These are phyloP conservation scores for Steinernema khuongi DNA, from an alignment of 1,140 invertebrate genomes.

Conservation along the genomic window DNA sequence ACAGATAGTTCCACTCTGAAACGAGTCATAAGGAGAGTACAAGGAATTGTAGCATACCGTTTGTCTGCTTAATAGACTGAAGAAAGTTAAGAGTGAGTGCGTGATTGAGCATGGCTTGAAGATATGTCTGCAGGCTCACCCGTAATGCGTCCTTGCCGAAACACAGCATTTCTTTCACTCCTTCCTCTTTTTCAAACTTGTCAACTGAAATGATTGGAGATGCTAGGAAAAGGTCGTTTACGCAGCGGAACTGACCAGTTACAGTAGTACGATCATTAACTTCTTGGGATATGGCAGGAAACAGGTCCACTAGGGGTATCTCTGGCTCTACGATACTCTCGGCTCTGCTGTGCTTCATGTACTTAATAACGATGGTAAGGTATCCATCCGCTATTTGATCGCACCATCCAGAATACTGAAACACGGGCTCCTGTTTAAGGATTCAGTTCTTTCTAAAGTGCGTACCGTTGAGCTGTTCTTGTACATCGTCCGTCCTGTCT, in stretches of 20 bases:
- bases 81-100: conserved; percentile 26
- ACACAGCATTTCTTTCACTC: not conserved
- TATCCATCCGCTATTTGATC: conserved; percentile 38
- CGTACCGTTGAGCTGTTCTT: conserved; percentile 40
- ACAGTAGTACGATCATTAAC: not conserved
- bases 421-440: not conserved
- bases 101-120: conserved; percentile 27
- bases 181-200: conserved; percentile 10
- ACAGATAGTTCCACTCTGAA: conserved; percentile 38
- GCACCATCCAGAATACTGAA: conserved; percentile 47
- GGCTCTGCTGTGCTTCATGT: conserved; percentile 34
- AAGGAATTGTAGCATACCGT: conserved; percentile 17
- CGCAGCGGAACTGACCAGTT: not conserved
- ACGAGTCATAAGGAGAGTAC: conserved; percentile 12
- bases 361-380: conserved; percentile 26
- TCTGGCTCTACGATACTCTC: conserved; percentile 43
- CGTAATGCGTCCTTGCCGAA: conserved; percentile 21
- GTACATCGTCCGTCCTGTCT: conserved; percentile 24
- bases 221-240: not conserved
- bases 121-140: conserved; percentile 16
- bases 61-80: conserved; percentile 30
- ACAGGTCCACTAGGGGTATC: conserved; percentile 32
- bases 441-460: conserved; percentile 10
- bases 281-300: conserved; percentile 33
- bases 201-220: not conserved